Base-by-base conservation (phyloP, 2,797 vertebrate genomes). In the Geotria australis region DNA sequence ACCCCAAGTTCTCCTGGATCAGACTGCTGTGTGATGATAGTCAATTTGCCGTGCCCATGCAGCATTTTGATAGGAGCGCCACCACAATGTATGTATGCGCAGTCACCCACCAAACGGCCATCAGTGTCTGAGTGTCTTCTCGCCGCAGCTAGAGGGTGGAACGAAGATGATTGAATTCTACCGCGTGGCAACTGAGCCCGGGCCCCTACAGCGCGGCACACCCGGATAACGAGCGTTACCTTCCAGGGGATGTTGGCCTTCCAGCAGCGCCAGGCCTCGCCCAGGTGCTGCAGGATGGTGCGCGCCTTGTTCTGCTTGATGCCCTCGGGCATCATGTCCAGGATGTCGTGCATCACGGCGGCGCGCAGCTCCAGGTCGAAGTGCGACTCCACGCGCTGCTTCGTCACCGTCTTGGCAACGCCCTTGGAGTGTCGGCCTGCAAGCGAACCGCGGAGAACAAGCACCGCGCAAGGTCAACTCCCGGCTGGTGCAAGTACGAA, bases 231-330 rank as follows among this genome's bases (percentile, higher is more conserved):
- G 6, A 38, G 24, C 38, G 24, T 59, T 57, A 80, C 91, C 79
- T 99, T 99, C 91, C 91, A 99, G 14, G 91, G 91, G 63, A 99
- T 99, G 64, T 99, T 99, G 64, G 91, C 91, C 64, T 99, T 99
- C 91, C 91, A 99, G 74, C 91, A 99, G 46, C 91, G 79, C 91
- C 91, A 99, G 53, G 91, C 94, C 67, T 99, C 91, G 0, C 88
- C 94, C 57, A 99, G 77, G 62, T 99, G 91, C 72, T 99, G 91
- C 68, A 99, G 69, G 66, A 99, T 99, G 60, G 91, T 99, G 63
- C 91, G 79, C 64, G 91, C 91, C 66, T 99, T 99, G 74, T 99
- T 99, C 72, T 99, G 91, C 64, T 99, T 99, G 72, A 99, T 99
- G 2, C 91, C 91, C 64, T 99, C 91, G 2, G 91, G 91, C 91